Base-by-base conservation (phyloP, 2,797 vertebrate species). In the Corythornis leucogaster region DNA sequence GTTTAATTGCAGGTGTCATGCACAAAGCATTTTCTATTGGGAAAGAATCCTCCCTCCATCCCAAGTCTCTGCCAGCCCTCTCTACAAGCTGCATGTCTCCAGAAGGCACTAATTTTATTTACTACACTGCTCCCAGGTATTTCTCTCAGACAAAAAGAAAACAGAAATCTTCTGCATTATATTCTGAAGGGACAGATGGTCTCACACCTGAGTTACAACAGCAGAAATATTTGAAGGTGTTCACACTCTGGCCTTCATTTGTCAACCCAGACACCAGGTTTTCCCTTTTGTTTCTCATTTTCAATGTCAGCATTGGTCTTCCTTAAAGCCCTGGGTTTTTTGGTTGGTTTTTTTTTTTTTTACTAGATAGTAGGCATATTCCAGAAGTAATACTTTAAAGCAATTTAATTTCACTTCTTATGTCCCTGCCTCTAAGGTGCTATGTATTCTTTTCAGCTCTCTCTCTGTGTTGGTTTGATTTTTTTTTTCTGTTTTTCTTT, bases 381-480 rank as follows among this genome's bases (percentile, higher is more conserved):
- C 40, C 31, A 69, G 30, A 12, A 90, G 6, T 59, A 53, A 80
- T 62, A 59, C 3, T 84, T 88, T 8, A 81, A 1, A 62, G 30
- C n/a, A 81, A 79, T 76, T 85, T 82, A 25, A 86, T 92, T 84
- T 81, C 24, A 45, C 21, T 42, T 78, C 66, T 83, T 78, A 57
- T 12, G 13, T 57, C 54, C 30, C 45, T 63, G n/a, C 16, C 76
- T 75, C 54, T 57, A 38, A n/a, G 46, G 62, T 77, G 18, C 54
- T 67, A 17, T 24, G 22, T 26, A 22, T 43, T 63, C 61, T 67
- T 86, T 82, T 48, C 24, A n/a, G 21, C 62, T 57, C 45, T 57
- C 35, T 11, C 9, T 50, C 0, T 18, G 14, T 21, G 15, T 61
- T 81, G 9, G 15, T 24, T 66, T 73, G 40, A 55, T 28, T 51